Conservation (phyloP, 2,113 vertebrate species). For the Speoplatyrhinus poulsoni region DNA sequence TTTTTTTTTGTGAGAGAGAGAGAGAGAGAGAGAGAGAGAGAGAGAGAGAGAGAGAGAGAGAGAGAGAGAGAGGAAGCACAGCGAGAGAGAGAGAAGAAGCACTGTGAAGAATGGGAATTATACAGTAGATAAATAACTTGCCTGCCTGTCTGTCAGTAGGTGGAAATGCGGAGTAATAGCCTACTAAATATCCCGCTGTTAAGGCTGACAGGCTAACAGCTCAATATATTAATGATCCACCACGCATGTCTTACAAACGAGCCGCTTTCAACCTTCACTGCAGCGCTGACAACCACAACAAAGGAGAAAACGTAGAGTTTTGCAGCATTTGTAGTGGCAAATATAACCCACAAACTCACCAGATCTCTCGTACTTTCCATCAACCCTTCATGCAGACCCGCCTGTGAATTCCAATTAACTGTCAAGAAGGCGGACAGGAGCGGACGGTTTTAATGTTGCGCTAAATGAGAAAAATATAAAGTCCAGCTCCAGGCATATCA, state of each 20-base stretch:
- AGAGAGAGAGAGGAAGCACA: not conserved
- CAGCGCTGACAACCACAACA: conserved; percentile 18
- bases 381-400: conserved; percentile 9
- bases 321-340: not conserved
- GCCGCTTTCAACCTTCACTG: not conserved
- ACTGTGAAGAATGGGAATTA: not conserved
- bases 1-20: not conserved
- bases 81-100: not conserved
- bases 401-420: not conserved
- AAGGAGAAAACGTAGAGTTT: conserved; percentile 1
- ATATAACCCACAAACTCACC: conserved; percentile 42
- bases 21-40: not conserved
- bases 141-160: not conserved
- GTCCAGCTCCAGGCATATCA: conserved; percentile 30
- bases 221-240: too few relatives aligned
- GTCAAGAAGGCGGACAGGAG: not conserved
- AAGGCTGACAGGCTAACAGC: not conserved
- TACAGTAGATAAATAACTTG: not conserved
- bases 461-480: conserved; percentile 13
- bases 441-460: conserved; percentile 2
- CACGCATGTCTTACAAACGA: not conserved
- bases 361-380: conserved; percentile 60
- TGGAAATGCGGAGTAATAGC: not conserved
- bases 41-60: conserved; percentile 4
- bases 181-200: not conserved